Conservation (phyloP, 2,888 invertebrate genomes). For the Caenorhabditis imperialis region DNA sequence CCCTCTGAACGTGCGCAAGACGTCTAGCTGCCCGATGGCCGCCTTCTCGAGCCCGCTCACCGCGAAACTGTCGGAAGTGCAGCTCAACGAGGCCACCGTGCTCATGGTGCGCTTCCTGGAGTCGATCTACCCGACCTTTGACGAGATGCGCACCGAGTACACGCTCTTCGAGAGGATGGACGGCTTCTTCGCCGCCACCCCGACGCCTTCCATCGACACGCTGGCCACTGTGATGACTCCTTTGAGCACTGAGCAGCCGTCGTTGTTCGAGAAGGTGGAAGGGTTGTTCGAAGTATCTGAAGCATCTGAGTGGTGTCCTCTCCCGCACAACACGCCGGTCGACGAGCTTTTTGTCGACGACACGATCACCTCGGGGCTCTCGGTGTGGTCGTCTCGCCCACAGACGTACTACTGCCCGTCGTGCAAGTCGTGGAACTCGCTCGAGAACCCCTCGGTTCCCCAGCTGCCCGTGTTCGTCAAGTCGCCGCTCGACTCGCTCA, state of each 20-base stretch:
- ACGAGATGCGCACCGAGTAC: not conserved
- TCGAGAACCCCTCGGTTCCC: slow-evolving; percentile 9
- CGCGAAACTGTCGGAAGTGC: too few species aligned
- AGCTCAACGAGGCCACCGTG: slow-evolving; percentile 25
- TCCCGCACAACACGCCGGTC: slow-evolving; percentile 3
- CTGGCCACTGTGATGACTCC: not conserved
- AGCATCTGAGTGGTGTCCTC: not conserved
- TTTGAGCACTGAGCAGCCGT: not conserved
- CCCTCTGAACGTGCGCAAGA: slow-evolving; percentile 3
- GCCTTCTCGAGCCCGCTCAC: not conserved
- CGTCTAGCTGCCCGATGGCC: slow-evolving; percentile 20
- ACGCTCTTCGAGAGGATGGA: slow-evolving; percentile 1
- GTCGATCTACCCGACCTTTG: too few species aligned
- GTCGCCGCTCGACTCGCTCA: slow-evolving; percentile 26
- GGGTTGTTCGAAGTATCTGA: slow-evolving; percentile 18
- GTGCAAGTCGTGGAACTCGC: slow-evolving; percentile 2
- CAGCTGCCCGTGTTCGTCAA: slow-evolving; percentile 33
- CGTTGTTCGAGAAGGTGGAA: slow-evolving; percentile 33
- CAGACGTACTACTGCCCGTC: not conserved
- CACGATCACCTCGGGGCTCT: too few species aligned
- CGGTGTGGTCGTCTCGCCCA: too few species aligned
- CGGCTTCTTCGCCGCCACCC: not conserved
- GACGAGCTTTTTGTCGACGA: slow-evolving; percentile 3
- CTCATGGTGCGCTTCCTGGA: slow-evolving; percentile 38
- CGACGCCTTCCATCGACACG: not conserved